Evolutionary conservation across 2,113 vertebrate species (phyloP), one percentile per base, ranked within the genome.

Genomic region (Eptesicus fuscus): DNA sequence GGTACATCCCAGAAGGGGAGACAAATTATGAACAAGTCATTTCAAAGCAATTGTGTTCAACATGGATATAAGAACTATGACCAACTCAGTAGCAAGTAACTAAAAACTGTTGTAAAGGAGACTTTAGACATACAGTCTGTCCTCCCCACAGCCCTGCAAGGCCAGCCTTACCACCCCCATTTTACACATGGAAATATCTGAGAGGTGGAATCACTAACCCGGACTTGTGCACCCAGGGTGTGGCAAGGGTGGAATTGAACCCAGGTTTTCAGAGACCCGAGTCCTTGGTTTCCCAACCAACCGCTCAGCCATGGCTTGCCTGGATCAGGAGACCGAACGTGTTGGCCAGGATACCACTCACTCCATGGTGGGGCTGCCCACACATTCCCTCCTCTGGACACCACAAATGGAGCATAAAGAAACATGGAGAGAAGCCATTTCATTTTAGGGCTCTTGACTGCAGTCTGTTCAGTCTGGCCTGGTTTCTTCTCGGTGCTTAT

Each of bases 381-480:
- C 49, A 53, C 22, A 16, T 4, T 23, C 12, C 47, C 86, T 84
- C 0, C 14, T 76, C 32, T 73, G 61, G 44, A 90, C 28, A 40
- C 84, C 90, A 83, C 71, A 92, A 89, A 79, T 90, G 76, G 78
- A 92, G 61, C 77, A 76, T 28, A 93, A 91, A 88, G 74, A 88
- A 59, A 82, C 42, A 88, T 56, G 80, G 83, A 93, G 59, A 78
- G 28, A 67, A 79, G 71, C 71, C 91, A 93, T 95, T 83, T 89
- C 83, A 71, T 80, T 84, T 77, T 49, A 91, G 77, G 51, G 65
- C 67, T 56, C 76, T 87, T 92, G 78, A 86, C 83, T 23, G n/a
- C 65, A 87, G 78, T 84, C 93, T 88, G 83, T 93, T 93, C 85
- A 35, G 22, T 76, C 86, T 87, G 71, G 85, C 87, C 47, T 49